A percentile compares a stretch with the other conserved stretches of the same genome.
These are phyloP conservation scores for Sternotherus odoratus DNA, from an alignment of 2,797 vertebrate genomes.

Conservation along the genomic window DNA sequence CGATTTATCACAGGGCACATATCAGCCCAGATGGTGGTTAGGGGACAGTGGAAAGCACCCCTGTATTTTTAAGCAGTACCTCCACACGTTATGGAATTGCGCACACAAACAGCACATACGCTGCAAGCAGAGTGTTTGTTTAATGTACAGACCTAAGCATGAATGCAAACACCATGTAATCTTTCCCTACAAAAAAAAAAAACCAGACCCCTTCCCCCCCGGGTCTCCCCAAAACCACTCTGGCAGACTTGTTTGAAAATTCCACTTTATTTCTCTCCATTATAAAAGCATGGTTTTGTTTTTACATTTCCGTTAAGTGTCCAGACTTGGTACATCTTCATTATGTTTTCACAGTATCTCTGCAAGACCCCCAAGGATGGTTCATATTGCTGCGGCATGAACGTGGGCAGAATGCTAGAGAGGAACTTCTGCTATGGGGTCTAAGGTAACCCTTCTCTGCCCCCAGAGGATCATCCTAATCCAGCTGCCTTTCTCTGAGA, in stretches of 20 bases:
- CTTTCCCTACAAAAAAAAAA: fast-evolving
- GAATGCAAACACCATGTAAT: not conserved
- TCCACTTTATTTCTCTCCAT: conserved; percentile 80
- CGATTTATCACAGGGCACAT: not conserved
- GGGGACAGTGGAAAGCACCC: not conserved
- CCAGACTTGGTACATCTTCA: conserved; percentile 65
- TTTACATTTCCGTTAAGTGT: conserved; percentile 71
- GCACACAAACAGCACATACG: fast-evolving
- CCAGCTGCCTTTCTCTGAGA: not conserved
- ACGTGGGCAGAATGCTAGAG: conserved; percentile 1
- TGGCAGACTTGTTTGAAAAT: conserved; percentile 74
- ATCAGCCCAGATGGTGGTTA: not conserved
- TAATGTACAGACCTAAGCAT: fast-evolving
- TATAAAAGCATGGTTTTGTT: conserved; percentile 68
- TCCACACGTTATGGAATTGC: not conserved
- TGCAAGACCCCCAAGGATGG: conserved; percentile 58
- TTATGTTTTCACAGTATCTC: conserved; percentile 82
- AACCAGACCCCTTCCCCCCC: not conserved
- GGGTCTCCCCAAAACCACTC: not conserved
- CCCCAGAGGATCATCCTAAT: not conserved
- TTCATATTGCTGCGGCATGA: conserved; percentile 79
- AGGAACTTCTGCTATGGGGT: not conserved
- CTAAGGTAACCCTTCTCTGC: not conserved
- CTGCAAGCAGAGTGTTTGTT: not conserved
- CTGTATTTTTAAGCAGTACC: not conserved